Evolutionary conservation across 2,888 invertebrate genomes (phyloP).

Genomic region (Scaptodrosophila latifasciaeformis): DNA sequence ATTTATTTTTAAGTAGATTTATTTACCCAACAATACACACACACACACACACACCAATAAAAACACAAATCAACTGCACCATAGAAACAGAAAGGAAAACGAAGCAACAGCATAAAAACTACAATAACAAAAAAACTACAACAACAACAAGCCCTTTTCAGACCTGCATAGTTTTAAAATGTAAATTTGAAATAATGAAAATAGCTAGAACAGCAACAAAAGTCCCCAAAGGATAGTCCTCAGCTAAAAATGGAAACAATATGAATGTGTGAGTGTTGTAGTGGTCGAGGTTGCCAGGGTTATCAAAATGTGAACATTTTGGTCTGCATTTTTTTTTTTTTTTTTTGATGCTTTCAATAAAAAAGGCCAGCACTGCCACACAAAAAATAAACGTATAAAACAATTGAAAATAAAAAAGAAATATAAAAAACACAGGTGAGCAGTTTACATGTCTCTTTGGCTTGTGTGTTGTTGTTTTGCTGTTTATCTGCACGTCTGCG

Average conservation of each 20-base stretch:
- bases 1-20: conserved; percentile 49
- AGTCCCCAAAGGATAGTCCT: no score
- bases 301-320: no score
- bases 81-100: conserved; percentile 23
- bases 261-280: no score
- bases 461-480: conserved; percentile 17
- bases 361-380: conserved; percentile 4
- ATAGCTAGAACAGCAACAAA: no score
- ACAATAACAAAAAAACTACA: conserved; percentile 9
- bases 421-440: conserved; percentile 3
- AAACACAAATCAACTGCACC: background rate
- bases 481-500: conserved; percentile 49
- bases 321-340: no score
- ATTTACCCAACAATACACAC: conserved; percentile 34
- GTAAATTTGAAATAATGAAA: no score
- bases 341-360: no score
- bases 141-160: no score
- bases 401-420: conserved; percentile 16
- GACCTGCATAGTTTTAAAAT: conserved; percentile 49
- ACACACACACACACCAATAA: conserved; percentile 11
- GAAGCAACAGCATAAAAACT: conserved; percentile 19
- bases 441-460: background rate
- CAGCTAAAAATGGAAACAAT: no score
- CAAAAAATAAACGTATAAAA: no score
- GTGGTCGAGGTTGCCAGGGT: no score